Percentiles rank a stretch among this genome's conserved stretches.
phyloP scores from a whole-genome alignment of 2,888 invertebrate genomes.

The Balanococcus diminutus region DNA sequence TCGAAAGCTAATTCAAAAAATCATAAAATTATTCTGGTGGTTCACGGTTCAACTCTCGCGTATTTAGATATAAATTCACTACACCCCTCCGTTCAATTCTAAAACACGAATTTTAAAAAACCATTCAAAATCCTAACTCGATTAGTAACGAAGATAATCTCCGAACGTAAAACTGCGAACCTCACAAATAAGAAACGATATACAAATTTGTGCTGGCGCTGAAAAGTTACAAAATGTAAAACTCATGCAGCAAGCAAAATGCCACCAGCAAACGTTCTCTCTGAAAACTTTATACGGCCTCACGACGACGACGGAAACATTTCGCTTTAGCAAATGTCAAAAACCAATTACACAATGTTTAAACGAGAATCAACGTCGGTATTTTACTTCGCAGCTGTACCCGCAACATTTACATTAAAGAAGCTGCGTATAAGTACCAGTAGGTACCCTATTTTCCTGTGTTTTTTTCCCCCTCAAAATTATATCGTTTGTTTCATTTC shows the following conservation, averaged over 20 bases:
- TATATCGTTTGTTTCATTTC: background rate
- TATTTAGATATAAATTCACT: background rate
- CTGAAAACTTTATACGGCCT: background rate
- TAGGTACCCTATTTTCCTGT: no score
- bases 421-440: background rate
- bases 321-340: background rate
- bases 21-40: no score
- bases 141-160: background rate
- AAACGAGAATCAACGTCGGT: slow-evolving; percentile 3
- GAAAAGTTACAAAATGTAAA: slow-evolving; percentile 22
- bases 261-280: slow-evolving; percentile 4
- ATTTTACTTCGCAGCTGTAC: background rate
- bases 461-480: background rate
- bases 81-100: background rate
- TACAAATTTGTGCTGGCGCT: background rate
- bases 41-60: background rate
- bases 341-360: slow-evolving; percentile 27
- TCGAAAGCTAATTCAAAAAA: no score
- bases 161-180: background rate
- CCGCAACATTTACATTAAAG: background rate
- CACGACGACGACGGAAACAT: background rate
- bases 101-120: background rate
- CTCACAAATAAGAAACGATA: background rate
- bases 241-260: background rate
- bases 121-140: background rate